Evolutionary conservation across 2,888 invertebrate genomes (phyloP).

Genomic region (Amblyjoppa proteus): DNA sequence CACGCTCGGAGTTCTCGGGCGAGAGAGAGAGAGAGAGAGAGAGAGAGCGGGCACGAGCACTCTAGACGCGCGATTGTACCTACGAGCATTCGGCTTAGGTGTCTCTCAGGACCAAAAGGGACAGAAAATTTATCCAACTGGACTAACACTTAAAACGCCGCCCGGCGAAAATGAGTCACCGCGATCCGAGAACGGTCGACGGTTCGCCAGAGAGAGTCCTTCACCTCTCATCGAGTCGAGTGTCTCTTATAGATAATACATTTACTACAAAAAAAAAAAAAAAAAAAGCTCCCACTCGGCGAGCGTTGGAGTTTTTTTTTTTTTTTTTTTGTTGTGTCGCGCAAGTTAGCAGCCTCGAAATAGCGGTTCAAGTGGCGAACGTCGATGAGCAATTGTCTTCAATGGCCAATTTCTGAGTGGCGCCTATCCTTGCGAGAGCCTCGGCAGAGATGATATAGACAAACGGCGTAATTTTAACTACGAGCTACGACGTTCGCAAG

Average conservation of each 20-base stretch:
- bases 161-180: conserved; percentile 54
- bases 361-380: neutral
- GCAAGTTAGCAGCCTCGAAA: neutral
- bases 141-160: conserved; percentile 24
- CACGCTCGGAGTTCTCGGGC: conserved; percentile 44
- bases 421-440: conserved; percentile 41
- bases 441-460: conserved; percentile 52
- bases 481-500: conserved; percentile 42
- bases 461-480: conserved; percentile 65
- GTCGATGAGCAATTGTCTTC: conserved; percentile 31
- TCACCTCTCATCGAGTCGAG: conserved; percentile 28
- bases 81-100: conserved; percentile 49
- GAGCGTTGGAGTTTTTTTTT: neutral
- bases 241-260: neutral
- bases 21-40: neutral
- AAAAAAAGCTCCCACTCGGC: neutral
- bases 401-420: conserved; percentile 49
- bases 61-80: conserved; percentile 43
- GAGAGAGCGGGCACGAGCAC: conserved; percentile 31
- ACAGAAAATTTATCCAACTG: conserved; percentile 48
- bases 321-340: neutral
- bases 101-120: conserved; percentile 50
- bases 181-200: conserved; percentile 21
- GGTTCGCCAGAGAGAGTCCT: conserved; percentile 38
- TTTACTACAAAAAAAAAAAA: neutral